A percentile compares a stretch with the other conserved stretches of the same genome.
Evolutionary conservation across 2,113 vertebrate species (phyloP).

Genomic region (Propithecus coquereli): DNA sequence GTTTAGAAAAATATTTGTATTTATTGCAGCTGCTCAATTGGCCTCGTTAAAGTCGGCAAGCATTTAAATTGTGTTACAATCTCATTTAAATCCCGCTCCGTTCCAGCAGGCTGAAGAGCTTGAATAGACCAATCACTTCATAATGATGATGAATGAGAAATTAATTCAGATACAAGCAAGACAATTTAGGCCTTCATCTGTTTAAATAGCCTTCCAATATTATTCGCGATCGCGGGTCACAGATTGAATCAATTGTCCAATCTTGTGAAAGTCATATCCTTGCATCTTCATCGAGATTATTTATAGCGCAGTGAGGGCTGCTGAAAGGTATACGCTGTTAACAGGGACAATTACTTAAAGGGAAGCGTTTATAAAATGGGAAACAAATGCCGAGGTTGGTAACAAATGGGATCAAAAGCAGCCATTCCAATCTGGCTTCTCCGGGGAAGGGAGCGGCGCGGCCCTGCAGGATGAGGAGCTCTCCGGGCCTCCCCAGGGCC

Average conservation of each 20-base stretch:
- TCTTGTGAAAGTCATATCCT: slow-evolving; percentile 96
- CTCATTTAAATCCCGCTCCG: slow-evolving; percentile 94
- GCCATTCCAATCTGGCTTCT: slow-evolving; percentile 54
- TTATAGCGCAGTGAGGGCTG: slow-evolving; percentile 87
- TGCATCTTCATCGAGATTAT: slow-evolving; percentile 97
- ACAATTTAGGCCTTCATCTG: slow-evolving; percentile 99
- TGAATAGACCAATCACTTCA: slow-evolving; percentile 94
- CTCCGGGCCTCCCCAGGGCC: background rate
- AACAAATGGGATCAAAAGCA: slow-evolving; percentile 79
- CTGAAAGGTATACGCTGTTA: slow-evolving; percentile 82
- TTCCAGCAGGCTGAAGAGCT: slow-evolving; percentile 91
- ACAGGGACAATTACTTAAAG: slow-evolving; percentile 87
- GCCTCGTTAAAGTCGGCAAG: slow-evolving; percentile 84
- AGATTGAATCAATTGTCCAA: slow-evolving; percentile 98
- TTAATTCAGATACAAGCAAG: slow-evolving; percentile 99
- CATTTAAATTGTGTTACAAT: slow-evolving; percentile 96
- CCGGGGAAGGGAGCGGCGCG: background rate
- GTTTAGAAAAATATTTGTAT: slow-evolving; percentile 90
- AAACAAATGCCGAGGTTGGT: slow-evolving; percentile 81
- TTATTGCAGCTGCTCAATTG: slow-evolving; percentile 89
- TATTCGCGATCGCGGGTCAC: slow-evolving; percentile 96
- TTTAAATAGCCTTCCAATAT: slow-evolving; percentile 99
- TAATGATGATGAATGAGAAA: slow-evolving; percentile 99
- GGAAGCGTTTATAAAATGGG: slow-evolving; percentile 83
- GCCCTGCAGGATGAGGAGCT: background rate